phyloP scores from a whole-genome alignment of 2,888 invertebrate genomes.

The Eupithecia exiguata region DNA sequence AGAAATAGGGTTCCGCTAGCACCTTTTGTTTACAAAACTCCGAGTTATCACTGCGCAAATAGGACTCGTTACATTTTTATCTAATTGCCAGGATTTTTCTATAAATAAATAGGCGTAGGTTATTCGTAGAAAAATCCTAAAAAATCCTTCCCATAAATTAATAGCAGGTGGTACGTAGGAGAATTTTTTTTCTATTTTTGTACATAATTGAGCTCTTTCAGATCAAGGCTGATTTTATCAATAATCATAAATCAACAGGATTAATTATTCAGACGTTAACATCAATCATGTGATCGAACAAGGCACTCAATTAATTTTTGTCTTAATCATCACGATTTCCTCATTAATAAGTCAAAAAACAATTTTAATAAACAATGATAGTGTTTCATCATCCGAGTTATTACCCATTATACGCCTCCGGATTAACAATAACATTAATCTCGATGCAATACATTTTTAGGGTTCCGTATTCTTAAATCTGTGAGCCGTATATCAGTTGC shows the following conservation, averaged over 20 bases:
- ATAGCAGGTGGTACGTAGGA: too few species aligned
- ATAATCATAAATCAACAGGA: slow-evolving; percentile 6
- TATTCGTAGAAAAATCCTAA: too few species aligned
- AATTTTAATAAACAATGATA: slow-evolving; percentile 58
- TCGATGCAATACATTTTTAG: background rate
- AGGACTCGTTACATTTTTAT: too few species aligned
- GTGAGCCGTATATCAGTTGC: slow-evolving; percentile 13
- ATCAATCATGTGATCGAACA: slow-evolving; percentile 29
- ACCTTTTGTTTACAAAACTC: too few species aligned
- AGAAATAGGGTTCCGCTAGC: too few species aligned
- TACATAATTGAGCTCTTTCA: background rate
- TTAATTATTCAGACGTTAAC: slow-evolving; percentile 23
- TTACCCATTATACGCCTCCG: slow-evolving; percentile 63
- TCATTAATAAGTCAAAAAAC: slow-evolving; percentile 35
- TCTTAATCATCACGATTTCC: slow-evolving; percentile 32
- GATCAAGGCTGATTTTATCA: background rate
- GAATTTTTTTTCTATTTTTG: too few species aligned
- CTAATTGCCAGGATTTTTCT: too few species aligned
- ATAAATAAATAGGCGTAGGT: too few species aligned
- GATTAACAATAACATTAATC: slow-evolving; percentile 56
- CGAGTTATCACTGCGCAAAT: too few species aligned
- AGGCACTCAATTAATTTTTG: slow-evolving; percentile 17
- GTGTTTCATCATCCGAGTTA: slow-evolving; percentile 61
- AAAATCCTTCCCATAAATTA: too few species aligned
- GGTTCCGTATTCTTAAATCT: background rate